Percentiles rank a stretch among this genome's conserved stretches.
These are phyloP conservation scores for Gila robusta DNA, from an alignment of 2,797 vertebrate genomes.

Conservation along the genomic window DNA sequence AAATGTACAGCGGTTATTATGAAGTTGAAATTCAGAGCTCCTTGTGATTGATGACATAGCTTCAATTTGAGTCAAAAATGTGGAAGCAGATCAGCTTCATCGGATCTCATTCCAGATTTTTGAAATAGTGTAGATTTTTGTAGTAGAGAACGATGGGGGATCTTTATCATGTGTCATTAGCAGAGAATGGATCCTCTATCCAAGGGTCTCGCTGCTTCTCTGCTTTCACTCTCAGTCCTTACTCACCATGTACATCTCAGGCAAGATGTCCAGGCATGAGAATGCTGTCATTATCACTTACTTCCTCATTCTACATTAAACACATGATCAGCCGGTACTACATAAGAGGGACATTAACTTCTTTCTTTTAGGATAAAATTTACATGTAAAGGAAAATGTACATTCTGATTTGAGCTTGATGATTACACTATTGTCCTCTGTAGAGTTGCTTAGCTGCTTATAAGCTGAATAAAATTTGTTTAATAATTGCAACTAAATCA, in stretches of 20 bases:
- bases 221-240: conserved; percentile 55
- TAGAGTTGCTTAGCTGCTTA: neutral
- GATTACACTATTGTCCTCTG: neutral
- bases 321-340: neutral
- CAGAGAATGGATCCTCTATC: conserved; percentile 36
- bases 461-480: neutral
- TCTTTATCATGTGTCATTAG: conserved; percentile 46
- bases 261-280: neutral
- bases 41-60: neutral
- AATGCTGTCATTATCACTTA: neutral
- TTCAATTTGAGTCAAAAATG: neutral
- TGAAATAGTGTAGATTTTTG: conserved; percentile 5
- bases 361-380: neutral
- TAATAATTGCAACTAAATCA: neutral
- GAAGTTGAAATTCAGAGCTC: neutral
- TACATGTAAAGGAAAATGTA: neutral
- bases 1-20: neutral
- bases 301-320: conserved; percentile 3
- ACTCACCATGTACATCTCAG: neutral
- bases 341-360: neutral
- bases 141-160: conserved; percentile 51
- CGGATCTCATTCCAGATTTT: neutral
- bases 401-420: neutral
- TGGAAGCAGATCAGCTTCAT: conserved; percentile 1
- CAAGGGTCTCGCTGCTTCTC: conserved; percentile 55